Percentiles rank a stretch among this genome's conserved stretches.
Conservation (phyloP, 2,888 invertebrate species). For the Sericinus montela region DNA sequence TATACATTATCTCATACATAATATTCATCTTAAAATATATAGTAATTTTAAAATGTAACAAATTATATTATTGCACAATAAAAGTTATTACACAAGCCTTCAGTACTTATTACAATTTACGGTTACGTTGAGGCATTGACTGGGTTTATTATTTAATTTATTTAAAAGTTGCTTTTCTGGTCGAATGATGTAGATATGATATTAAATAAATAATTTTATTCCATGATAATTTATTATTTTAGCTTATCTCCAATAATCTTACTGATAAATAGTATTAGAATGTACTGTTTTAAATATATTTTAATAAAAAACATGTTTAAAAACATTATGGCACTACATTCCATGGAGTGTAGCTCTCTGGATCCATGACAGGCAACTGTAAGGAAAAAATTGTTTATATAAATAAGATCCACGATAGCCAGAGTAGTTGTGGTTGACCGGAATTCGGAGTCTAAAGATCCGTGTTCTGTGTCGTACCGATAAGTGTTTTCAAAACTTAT, state of each 20-base stretch:
- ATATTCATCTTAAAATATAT: not conserved
- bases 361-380: slow-evolving; percentile 78
- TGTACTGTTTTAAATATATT: not conserved
- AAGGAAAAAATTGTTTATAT: slow-evolving; percentile 31
- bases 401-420: too few species aligned
- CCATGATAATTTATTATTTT: slow-evolving; percentile 42
- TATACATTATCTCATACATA: not conserved
- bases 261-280: not conserved
- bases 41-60: not conserved
- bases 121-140: slow-evolving; percentile 17
- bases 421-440: too few species aligned
- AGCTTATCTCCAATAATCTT: too few species aligned
- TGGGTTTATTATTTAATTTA: slow-evolving; percentile 25
- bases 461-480: too few species aligned
- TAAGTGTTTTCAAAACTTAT: too few species aligned
- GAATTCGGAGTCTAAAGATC: too few species aligned
- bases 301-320: slow-evolving; percentile 18
- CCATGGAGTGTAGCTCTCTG: slow-evolving; percentile 81
- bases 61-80: slow-evolving; percentile 3
- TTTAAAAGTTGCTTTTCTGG: slow-evolving; percentile 33
- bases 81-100: not conserved
- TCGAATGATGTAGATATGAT: slow-evolving; percentile 58
- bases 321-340: slow-evolving; percentile 78
- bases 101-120: slow-evolving; percentile 22
- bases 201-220: slow-evolving; percentile 54